Base-by-base conservation (phyloP, 1,140 invertebrate genomes). In the Meloidogyne chitwoodi region DNA sequence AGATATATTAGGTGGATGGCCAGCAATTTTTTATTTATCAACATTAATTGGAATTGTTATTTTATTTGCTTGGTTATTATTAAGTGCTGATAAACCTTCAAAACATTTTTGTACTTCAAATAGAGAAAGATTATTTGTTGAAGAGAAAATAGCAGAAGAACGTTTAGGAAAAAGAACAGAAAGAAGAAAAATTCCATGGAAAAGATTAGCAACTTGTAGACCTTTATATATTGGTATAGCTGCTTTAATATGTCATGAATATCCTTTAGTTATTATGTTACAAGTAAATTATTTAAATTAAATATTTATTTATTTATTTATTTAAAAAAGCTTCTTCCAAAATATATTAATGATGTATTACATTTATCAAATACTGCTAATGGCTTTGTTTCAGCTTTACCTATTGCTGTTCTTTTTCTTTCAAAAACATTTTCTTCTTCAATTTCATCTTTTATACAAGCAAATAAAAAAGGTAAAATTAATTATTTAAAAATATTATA, bases 251-350 rank as follows among this genome's bases (percentile, higher is more conserved):
- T 86, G 85, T 67, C 85, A 86, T 75, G 85, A 86, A 73, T 86
- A 78, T 66, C 85, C 85, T 38, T 69, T 86, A 56, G 85, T 86
- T 48, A 87, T 86, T 61, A 87, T 86, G 84, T 76, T 86, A 16
- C 84, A 85, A 79, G 83, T 83, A 72, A 44, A 6, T n/a, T n/a
- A 12, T 41, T 41, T 44, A 16, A 19, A 44, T 44, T 44, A 16
- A 44, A 6, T 44, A 44, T 16, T 19, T 16, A 14, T 44, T 19
- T 44, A 38, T 8, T 31, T 31, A 31, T 31, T 31, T 64, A 38
- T 44, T 56, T 24, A 63, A 26, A n/a, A n/a, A 12, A 86, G 75
- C 80, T 86, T 19, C 62, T 86, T 16, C 85, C 85, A 19, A 84
- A 81, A 68, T 86, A 86, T 71, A 78, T 86, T 75, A 67, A 83